These are phyloP conservation scores for Motacilla alba DNA, from an alignment of 2,113 vertebrate genomes.

Conservation along the genomic window DNA sequence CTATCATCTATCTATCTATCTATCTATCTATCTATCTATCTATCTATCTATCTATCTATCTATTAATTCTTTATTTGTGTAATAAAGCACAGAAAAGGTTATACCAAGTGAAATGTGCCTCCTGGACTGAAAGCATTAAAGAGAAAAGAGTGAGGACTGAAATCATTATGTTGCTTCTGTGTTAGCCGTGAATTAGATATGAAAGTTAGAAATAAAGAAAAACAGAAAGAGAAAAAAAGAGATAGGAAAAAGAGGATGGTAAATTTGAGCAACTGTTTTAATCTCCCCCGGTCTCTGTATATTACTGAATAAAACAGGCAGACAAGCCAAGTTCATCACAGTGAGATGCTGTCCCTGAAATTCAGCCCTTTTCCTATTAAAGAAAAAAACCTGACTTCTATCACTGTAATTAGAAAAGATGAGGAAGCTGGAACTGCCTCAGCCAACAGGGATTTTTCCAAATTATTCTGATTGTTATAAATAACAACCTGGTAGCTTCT, in stretches of 20 bases:
- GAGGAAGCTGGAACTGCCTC: neutral
- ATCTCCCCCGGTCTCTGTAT: neutral
- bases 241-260: neutral
- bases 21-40: no score
- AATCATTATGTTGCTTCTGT: neutral
- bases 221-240: neutral
- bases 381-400: neutral
- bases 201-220: neutral
- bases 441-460: neutral
- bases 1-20: neutral
- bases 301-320: neutral
- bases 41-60: no score
- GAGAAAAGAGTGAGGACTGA: neutral
- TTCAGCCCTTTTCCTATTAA: neutral
- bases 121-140: neutral
- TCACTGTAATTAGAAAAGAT: neutral
- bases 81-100: neutral
- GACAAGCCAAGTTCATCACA: neutral
- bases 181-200: neutral
- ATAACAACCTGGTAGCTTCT: neutral
- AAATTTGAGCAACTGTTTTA: neutral
- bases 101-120: neutral
- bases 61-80: no score
- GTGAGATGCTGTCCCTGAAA: neutral
- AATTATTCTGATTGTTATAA: neutral